A percentile compares a stretch with the other conserved stretches of the same genome.
These are phyloP conservation scores for Istiophorus platypterus DNA, from an alignment of 2,113 vertebrate species.

Conservation along the genomic window DNA sequence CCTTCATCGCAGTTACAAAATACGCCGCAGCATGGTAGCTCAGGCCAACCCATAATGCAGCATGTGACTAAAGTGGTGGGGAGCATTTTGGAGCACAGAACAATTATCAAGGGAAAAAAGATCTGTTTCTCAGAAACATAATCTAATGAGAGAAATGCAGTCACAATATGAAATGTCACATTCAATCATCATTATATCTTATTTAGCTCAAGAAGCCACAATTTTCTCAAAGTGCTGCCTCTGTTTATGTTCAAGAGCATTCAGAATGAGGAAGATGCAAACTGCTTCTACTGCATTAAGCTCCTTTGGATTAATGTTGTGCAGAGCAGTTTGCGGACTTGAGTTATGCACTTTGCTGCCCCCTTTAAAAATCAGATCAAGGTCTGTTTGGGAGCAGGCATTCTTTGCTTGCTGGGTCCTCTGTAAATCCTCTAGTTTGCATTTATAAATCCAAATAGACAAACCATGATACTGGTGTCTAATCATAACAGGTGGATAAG, in stretches of 20 bases:
- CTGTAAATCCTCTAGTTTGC: slow-evolving; percentile 36
- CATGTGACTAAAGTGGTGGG: slow-evolving; percentile 79
- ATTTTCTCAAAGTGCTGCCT: slow-evolving; percentile 56
- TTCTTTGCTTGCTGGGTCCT: slow-evolving; percentile 32
- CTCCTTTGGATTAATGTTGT: slow-evolving; percentile 65
- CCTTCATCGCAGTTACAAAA: slow-evolving; percentile 84
- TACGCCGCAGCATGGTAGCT: slow-evolving; percentile 82
- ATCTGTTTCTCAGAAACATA: slow-evolving; percentile 61
- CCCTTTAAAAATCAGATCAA: slow-evolving; percentile 59
- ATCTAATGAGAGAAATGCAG: slow-evolving; percentile 69
- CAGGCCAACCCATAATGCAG: slow-evolving; percentile 82
- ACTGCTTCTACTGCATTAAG: slow-evolving; percentile 64
- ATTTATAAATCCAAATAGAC: slow-evolving; percentile 55
- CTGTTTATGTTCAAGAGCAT: slow-evolving; percentile 53
- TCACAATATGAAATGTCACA: slow-evolving; percentile 68
- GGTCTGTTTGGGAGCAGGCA: slow-evolving; percentile 48
- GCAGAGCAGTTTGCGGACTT: slow-evolving; percentile 59
- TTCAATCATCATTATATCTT: slow-evolving; percentile 67
- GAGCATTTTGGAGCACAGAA: slow-evolving; percentile 70
- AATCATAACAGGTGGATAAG: slow-evolving; percentile 15
- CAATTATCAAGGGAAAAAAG: slow-evolving; percentile 64
- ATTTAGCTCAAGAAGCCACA: slow-evolving; percentile 63
- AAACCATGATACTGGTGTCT: slow-evolving; percentile 24
- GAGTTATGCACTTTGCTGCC: slow-evolving; percentile 59
- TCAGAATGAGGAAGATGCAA: slow-evolving; percentile 51